Base-by-base conservation (phyloP, 2,113 vertebrate genomes). In the Accipiter virgatus region DNA sequence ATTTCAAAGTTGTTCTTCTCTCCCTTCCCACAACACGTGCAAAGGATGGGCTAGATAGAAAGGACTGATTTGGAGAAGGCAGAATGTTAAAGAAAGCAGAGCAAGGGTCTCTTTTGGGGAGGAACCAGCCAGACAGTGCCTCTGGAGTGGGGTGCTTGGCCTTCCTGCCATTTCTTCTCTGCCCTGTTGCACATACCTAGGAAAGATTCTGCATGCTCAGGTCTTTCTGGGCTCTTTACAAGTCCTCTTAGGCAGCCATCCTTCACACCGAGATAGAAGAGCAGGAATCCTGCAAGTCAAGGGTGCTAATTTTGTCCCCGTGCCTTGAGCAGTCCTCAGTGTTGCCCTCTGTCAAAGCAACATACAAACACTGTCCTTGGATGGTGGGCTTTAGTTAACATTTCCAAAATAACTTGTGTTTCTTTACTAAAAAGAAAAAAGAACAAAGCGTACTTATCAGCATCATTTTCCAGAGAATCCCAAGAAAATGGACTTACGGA, bases 301-400 rank as follows among this genome's bases (percentile, higher is more conserved):
- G 20, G 29, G 7, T 58, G 20, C 71, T 77, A 50, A 52, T 56
- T 93, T 78, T 74, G 81, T 52, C 38, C 68, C 62, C 27, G 10
- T 36, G 38, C 45, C 67, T 43, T n/a, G 3, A 55, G 88, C 52
- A 61, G 29, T 40, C 34, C 15, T 70, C 34, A 27, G 22, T 34
- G 26, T 63, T 85, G 27, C 36, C 15, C 17, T 84, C 18, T 84
- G 65, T 62, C n/a, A 45, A 45, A 82, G 36, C 31, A 36, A 38
- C 47, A 10, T 9, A 27, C 0, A 1, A 73, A 53, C 2, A 0
- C 29, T 50, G 7, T 63, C 42, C 38, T 61, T 1, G 0, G 36
- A 38, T 3, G 0, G 47, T 17, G 8, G 10, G 34, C 38, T 86
- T 94, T 61, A 77, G 22, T 26, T 93, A 59, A 61, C 5, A 8